Conservation (phyloP, 1,140 invertebrate genomes). For the Listronotus bonariensis region DNA sequence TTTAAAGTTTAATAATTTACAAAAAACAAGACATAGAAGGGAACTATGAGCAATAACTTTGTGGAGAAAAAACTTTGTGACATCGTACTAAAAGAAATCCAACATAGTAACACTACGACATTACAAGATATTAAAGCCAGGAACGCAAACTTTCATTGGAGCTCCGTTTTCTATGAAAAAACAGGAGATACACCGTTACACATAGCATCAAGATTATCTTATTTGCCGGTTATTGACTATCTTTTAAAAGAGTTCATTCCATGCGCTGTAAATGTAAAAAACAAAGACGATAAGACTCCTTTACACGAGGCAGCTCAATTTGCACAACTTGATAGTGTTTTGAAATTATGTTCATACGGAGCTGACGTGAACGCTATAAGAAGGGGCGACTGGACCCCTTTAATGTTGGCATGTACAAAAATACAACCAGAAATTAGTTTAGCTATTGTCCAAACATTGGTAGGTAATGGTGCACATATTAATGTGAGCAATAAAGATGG, state of each 20-base stretch:
- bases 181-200: constrained; percentile 52
- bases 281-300: constrained; percentile 50
- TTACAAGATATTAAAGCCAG: constrained; percentile 24
- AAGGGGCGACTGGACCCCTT: constrained; percentile 72
- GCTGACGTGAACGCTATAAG: constrained; percentile 74
- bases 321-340: constrained; percentile 90
- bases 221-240: constrained; percentile 40
- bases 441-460: constrained; percentile 57
- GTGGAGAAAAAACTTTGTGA: neutral
- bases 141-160: constrained; percentile 33
- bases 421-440: constrained; percentile 37
- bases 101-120: constrained; percentile 14
- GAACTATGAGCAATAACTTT: neutral
- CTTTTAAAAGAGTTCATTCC: constrained; percentile 43
- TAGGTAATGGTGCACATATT: constrained; percentile 60
- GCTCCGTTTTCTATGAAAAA: constrained; percentile 34
- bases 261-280: constrained; percentile 43
- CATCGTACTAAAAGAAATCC: constrained; percentile 35
- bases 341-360: constrained; percentile 83
- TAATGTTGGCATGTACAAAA: constrained; percentile 75
- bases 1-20: too few species aligned
- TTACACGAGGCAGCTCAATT: constrained; percentile 88
- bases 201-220: constrained; percentile 43
- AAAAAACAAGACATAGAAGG: neutral
- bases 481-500: constrained; percentile 70